phyloP scores from a whole-genome alignment of 2,888 invertebrate species.

The Meghimatium bilineatum region DNA sequence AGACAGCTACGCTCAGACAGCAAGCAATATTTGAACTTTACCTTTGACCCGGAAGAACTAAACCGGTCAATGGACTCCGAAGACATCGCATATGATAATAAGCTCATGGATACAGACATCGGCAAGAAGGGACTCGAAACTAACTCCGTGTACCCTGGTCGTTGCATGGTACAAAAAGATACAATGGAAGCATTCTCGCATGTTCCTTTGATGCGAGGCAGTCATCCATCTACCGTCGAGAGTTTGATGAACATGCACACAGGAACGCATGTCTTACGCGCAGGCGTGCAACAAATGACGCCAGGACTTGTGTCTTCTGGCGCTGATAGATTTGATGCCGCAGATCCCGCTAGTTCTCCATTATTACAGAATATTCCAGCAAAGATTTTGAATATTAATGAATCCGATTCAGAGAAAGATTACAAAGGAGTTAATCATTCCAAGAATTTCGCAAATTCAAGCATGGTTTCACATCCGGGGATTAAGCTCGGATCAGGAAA shows the following conservation, averaged over 20 bases:
- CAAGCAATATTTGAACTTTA: slow-evolving; percentile 63
- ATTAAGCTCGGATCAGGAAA: neutral
- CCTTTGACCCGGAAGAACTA: slow-evolving; percentile 55
- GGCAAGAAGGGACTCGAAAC: too few species aligned
- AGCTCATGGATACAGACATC: neutral
- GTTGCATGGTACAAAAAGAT: too few species aligned
- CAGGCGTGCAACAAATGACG: too few species aligned
- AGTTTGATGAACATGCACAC: too few species aligned
- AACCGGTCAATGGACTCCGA: neutral
- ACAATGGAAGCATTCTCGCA: too few species aligned
- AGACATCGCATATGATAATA: neutral
- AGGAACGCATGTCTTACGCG: too few species aligned
- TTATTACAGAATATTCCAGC: neutral
- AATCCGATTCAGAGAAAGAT: slow-evolving; percentile 13
- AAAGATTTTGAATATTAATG: slow-evolving; percentile 1
- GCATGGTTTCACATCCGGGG: neutral
- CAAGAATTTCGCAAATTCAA: neutral
- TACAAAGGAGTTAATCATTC: neutral
- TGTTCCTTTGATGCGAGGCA: too few species aligned
- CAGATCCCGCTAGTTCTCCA: neutral
- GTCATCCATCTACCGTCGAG: too few species aligned
- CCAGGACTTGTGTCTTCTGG: neutral
- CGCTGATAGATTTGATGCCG: neutral
- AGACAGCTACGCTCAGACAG: slow-evolving; percentile 59
- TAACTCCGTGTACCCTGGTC: too few species aligned